Percentiles rank a stretch among this genome's conserved stretches.
These are phyloP conservation scores for crab-eating macaque (Macaca fascicularis) DNA, from an alignment of 2,113 vertebrate genomes.

Conservation along the genomic window T2T-MFA8v1.1 NC_088380.1:183630501-183631000, in stretches of 20 bases:
- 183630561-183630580: background rate
- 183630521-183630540: rapidly evolving
- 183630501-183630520: background rate
- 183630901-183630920: background rate
- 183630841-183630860: background rate
- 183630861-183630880: background rate
- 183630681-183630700: background rate
- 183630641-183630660: background rate
- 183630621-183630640: background rate
- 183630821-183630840: background rate
- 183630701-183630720: background rate
- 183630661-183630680: background rate
- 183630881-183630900: background rate
- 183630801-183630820: background rate
- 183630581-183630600: background rate
- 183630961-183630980: background rate
- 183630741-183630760: background rate
- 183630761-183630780: background rate
- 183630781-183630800: too few relatives aligned
- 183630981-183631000: background rate
- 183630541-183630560: background rate
- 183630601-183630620: background rate
- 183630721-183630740: background rate
- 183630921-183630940: background rate
- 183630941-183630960: background rate